Conservation (phyloP, 2,113 vertebrate species). For the Seriola dumerili region DNA sequence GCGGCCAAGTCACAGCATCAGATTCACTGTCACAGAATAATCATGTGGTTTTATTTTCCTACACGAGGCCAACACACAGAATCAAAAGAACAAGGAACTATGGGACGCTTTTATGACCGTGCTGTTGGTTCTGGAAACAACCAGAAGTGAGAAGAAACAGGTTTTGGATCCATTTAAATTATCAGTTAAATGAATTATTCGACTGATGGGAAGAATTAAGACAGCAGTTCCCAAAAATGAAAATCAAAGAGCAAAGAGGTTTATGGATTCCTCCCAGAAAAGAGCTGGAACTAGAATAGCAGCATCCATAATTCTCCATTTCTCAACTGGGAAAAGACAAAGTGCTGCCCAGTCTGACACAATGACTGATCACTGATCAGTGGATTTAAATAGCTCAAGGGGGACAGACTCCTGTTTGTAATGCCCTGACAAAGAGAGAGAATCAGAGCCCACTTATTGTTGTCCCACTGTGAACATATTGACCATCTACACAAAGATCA, state of each 20-base stretch:
- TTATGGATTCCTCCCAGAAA: constrained; percentile 51
- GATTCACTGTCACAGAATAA: constrained; percentile 42
- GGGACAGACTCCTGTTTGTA: constrained; percentile 24
- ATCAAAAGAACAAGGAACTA: background rate
- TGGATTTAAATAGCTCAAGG: constrained; percentile 59
- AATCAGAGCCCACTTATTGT: constrained; percentile 44
- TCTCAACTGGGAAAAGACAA: constrained; percentile 31
- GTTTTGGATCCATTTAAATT: background rate
- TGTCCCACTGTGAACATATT: constrained; percentile 60
- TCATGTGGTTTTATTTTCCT: constrained; percentile 16
- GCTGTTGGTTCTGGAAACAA: constrained; percentile 4
- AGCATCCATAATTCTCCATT: constrained; percentile 45
- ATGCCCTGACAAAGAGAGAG: constrained; percentile 15
- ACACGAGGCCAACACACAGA: background rate
- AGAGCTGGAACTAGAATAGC: constrained; percentile 45
- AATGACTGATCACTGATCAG: constrained; percentile 55
- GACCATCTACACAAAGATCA: constrained; percentile 44
- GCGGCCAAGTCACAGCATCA: constrained; percentile 44
- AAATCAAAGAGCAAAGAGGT: constrained; percentile 39
- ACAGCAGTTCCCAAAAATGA: constrained; percentile 41
- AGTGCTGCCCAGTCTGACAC: constrained; percentile 30
- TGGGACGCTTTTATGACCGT: background rate
- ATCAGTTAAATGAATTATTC: background rate
- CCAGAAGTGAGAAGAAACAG: background rate
- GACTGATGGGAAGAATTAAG: constrained; percentile 16